Percentiles rank a stretch among this genome's conserved stretches.
These are phyloP conservation scores for Heliconius hermathena DNA, from an alignment of 1,140 invertebrate genomes.

Conservation along the genomic window DNA sequence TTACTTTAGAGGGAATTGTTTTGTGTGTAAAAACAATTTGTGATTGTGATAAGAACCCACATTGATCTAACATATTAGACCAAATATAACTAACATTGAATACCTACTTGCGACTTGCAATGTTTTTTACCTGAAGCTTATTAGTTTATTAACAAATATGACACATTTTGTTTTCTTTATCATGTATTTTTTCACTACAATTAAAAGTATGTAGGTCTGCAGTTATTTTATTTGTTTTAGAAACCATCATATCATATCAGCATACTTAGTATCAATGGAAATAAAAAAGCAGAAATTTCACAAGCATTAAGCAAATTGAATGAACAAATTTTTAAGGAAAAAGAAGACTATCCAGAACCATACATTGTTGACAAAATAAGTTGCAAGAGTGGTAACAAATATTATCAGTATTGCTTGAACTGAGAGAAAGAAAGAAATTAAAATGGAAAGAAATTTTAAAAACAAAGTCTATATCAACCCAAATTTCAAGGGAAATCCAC, in stretches of 20 bases:
- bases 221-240: conserved; percentile 72
- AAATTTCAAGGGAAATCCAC: conserved; percentile 57
- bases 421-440: conserved; percentile 23
- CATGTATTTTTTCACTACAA: not conserved
- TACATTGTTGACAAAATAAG: conserved; percentile 50
- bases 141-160: too few relatives aligned
- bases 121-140: too few relatives aligned
- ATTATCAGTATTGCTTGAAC: conserved; percentile 56
- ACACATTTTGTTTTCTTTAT: too few relatives aligned
- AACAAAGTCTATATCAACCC: conserved; percentile 69
- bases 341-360: conserved; percentile 5
- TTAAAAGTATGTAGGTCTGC: not conserved
- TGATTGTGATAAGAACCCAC: too few relatives aligned
- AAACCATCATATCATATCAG: conserved; percentile 88
- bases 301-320: conserved; percentile 55
- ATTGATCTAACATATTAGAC: not conserved
- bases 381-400: conserved; percentile 71
- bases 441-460: conserved; percentile 49
- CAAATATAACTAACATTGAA: too few relatives aligned
- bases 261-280: conserved; percentile 85
- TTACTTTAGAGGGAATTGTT: too few relatives aligned
- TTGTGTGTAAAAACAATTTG: too few relatives aligned
- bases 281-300: conserved; percentile 79
- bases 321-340: conserved; percentile 45
- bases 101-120: too few relatives aligned